A percentile compares a stretch with the other conserved stretches of the same genome.
phyloP scores from a whole-genome alignment of 1,140 invertebrate species.

The Drosophila rhopaloa region DNA sequence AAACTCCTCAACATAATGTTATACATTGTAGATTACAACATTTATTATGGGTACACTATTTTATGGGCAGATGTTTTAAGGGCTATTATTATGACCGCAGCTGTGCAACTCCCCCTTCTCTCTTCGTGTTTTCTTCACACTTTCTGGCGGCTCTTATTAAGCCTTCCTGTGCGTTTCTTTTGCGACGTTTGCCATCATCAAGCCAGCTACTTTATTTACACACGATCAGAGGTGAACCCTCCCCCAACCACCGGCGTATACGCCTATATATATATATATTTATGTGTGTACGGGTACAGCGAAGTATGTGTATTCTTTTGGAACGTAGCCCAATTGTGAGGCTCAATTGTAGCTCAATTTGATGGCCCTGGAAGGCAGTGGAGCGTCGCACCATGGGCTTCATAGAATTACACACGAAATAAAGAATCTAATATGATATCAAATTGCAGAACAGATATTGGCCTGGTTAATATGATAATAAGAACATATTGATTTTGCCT shows the following conservation, averaged over 20 bases:
- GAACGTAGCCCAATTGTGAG: constrained; percentile 64
- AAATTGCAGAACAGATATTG: neutral
- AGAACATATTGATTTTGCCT: no score
- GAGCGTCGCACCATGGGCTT: constrained; percentile 65
- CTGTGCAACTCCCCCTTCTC: constrained; percentile 13
- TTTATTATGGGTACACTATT: neutral
- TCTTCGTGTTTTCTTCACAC: constrained; percentile 16
- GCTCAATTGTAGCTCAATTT: constrained; percentile 72
- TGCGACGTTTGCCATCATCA: constrained; percentile 48
- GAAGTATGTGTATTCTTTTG: constrained; percentile 27
- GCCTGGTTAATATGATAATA: no score
- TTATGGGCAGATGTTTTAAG: constrained; percentile 13
- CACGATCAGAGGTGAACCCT: constrained; percentile 42
- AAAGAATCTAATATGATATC: neutral
- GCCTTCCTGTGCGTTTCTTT: constrained; percentile 62
- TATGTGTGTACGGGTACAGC: neutral
- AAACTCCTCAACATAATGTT: neutral
- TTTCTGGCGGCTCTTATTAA: constrained; percentile 34
- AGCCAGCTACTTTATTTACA: constrained; percentile 58
- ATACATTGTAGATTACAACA: constrained; percentile 11
- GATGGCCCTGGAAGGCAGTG: constrained; percentile 57
- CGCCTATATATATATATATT: constrained; percentile 1
- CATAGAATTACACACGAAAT: constrained; percentile 10
- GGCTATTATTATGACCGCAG: constrained; percentile 26
- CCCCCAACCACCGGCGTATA: constrained; percentile 8